Evolutionary conservation across 2,888 invertebrate species (phyloP).

Genomic region (Neuroscelio doddi): DNA sequence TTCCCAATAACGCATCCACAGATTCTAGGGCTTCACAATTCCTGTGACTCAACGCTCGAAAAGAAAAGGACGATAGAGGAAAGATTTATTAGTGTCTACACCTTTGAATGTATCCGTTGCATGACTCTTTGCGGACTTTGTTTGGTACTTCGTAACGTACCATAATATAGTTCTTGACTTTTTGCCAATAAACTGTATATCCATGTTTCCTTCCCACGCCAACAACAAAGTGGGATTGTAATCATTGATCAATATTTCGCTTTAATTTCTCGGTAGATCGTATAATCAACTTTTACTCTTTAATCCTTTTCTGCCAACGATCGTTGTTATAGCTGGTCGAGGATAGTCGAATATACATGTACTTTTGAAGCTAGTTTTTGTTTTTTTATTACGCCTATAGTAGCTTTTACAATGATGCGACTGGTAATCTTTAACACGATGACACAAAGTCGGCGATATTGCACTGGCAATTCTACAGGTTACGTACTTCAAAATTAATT

Average conservation of each 20-base stretch:
- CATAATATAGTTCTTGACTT: constrained; percentile 54
- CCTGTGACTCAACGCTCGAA: constrained; percentile 53
- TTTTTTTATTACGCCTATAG: constrained; percentile 43
- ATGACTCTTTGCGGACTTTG: constrained; percentile 53
- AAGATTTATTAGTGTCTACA: constrained; percentile 38
- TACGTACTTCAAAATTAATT: constrained; percentile 52
- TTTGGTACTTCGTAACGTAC: constrained; percentile 56
- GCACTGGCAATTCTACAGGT: constrained; percentile 52
- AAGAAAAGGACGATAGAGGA: constrained; percentile 54
- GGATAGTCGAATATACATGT: constrained; percentile 53
- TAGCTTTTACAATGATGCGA: constrained; percentile 56
- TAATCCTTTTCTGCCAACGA: constrained; percentile 53
- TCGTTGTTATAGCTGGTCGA: constrained; percentile 37
- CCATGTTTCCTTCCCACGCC: constrained; percentile 60
- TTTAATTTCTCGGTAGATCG: constrained; percentile 52
- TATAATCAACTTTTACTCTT: constrained; percentile 53
- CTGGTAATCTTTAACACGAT: constrained; percentile 53
- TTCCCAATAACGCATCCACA: constrained; percentile 57
- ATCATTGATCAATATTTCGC: constrained; percentile 47
- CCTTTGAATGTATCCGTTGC: constrained; percentile 39
- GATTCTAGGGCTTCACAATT: constrained; percentile 64
- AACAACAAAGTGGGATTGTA: constrained; percentile 51
- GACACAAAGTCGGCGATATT: constrained; percentile 49
- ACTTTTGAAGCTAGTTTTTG: constrained; percentile 27
- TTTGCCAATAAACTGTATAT: constrained; percentile 58